Evolutionary conservation across 2,888 invertebrate genomes (phyloP).

Genomic region (Steinernema carpocapsae): DNA sequence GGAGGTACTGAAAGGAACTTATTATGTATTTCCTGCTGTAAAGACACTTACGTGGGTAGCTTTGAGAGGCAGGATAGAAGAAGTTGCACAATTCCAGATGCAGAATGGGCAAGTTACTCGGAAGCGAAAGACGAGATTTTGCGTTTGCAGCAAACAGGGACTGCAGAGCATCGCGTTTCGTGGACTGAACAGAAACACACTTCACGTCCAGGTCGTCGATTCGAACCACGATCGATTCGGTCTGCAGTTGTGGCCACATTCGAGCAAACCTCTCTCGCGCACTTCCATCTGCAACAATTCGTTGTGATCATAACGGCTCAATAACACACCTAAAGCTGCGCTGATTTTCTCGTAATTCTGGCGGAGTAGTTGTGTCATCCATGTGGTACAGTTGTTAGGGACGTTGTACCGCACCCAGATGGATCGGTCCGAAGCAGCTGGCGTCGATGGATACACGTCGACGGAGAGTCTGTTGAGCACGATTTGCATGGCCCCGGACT

Average conservation of each 20-base stretch:
- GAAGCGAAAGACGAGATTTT: constrained; percentile 75
- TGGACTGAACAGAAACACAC: constrained; percentile 78
- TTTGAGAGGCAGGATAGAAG: constrained; percentile 79
- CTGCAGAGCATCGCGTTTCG: constrained; percentile 82
- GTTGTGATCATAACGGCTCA: too few relatives aligned
- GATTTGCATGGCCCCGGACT: constrained; percentile 91
- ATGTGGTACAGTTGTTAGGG: constrained; percentile 55
- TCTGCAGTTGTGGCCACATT: constrained; percentile 62
- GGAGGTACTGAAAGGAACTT: constrained; percentile 80
- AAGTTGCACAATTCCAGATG: constrained; percentile 95
- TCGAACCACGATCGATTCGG: constrained; percentile 60
- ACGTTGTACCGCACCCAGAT: constrained; percentile 60
- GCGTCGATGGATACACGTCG: constrained; percentile 94
- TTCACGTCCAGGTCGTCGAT: constrained; percentile 87
- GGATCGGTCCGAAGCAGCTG: constrained; percentile 75
- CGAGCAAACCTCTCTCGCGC: constrained; percentile 53
- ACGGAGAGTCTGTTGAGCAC: constrained; percentile 77
- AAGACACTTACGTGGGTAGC: constrained; percentile 68
- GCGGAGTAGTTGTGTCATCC: constrained; percentile 42
- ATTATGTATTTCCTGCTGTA: constrained; percentile 22
- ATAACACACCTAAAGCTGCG: neutral
- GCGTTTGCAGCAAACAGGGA: constrained; percentile 72
- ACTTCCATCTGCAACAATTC: constrained; percentile 61
- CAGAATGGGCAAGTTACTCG: constrained; percentile 87
- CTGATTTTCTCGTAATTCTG: constrained; percentile 29